These are phyloP conservation scores for Drosophila nigromelanica DNA, from an alignment of 1,140 invertebrate species.

Conservation along the genomic window DNA sequence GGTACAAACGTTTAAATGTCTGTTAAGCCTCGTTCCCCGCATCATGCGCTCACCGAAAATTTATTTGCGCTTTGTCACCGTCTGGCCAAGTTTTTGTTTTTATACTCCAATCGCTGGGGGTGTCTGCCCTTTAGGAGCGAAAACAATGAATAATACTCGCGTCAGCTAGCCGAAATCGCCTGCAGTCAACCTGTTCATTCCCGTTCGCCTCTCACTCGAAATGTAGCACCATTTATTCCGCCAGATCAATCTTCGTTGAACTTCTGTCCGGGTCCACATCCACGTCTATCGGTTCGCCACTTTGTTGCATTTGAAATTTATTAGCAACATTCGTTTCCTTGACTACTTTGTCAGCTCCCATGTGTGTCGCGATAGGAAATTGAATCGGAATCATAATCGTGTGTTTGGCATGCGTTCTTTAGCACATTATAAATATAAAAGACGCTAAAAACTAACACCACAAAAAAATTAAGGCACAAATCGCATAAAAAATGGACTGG, in stretches of 20 bases:
- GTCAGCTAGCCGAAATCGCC: conserved; percentile 66
- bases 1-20: conserved; percentile 80
- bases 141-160: conserved; percentile 77
- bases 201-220: conserved; percentile 6
- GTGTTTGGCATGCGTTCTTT: conserved; percentile 51
- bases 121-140: conserved; percentile 35
- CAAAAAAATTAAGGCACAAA: conserved; percentile 33
- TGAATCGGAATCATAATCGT: conserved; percentile 30
- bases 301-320: conserved; percentile 82
- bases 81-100: conserved; percentile 74
- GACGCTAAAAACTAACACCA: conserved; percentile 30
- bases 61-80: conserved; percentile 78
- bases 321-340: conserved; percentile 49
- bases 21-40: conserved; percentile 43
- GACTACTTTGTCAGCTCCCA: conserved; percentile 13
- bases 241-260: conserved; percentile 82
- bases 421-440: conserved; percentile 61
- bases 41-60: conserved; percentile 42
- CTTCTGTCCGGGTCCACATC: conserved; percentile 52
- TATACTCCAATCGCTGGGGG: conserved; percentile 26
- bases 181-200: conserved; percentile 57
- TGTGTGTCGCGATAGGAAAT: conserved; percentile 23
- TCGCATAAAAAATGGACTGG: conserved; percentile 50
- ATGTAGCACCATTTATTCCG: conserved; percentile 73
- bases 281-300: conserved; percentile 76